Evolutionary conservation across 2,113 vertebrate genomes (phyloP), one percentile per base, ranked within the genome.

Genomic region (Xiphorhynchus elegans): DNA sequence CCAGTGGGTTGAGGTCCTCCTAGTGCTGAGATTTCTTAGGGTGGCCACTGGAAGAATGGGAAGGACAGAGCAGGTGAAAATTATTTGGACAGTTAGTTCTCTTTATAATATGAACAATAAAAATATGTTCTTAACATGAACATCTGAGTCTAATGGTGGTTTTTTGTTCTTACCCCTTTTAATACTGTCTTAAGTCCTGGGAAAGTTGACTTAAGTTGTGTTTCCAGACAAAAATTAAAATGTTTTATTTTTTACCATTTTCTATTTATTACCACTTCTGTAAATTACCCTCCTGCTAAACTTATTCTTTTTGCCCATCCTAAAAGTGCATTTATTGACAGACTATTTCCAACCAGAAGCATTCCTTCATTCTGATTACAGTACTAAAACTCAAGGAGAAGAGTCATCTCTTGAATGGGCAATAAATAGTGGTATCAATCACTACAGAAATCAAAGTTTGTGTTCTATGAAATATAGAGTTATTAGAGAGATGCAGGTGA

Each of bases 351-450:
- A 3, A 64, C 17, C n/a, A 75, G 73, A 75, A 87, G 8, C 56
- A 91, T 89, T 89, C 31, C n/a, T 20, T 95, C 78, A 66, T 87
- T 93, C 93, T 94, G 87, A 95, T 91, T 95, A 68, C 11, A 13
- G 62, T 29, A 87, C 58, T 95, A 96, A 94, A 97, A 46, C 49
- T 94, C 69, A 84, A 89, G 72, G 70, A 94, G 69, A 94, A 93
- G 59, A 64, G 11, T 78, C 35, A 68, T 86, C 73, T 90, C 80
- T 64, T 1, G 37, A 96, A 94, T 69, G 81, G 70, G 87, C 69
- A 86, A 74, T 93, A 90, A 95, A 90, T 35, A 83, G 67, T 31
- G 50, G 16, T 63, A 95, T 93, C 79, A 76, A 84, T 89, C 93
- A 89, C 44, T 78, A 20, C 29, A 70, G 78, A 79, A 91, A 69